Evolutionary conservation across 2,113 vertebrate species (phyloP).

Genomic region (Chrysochloris asiatica): DNA sequence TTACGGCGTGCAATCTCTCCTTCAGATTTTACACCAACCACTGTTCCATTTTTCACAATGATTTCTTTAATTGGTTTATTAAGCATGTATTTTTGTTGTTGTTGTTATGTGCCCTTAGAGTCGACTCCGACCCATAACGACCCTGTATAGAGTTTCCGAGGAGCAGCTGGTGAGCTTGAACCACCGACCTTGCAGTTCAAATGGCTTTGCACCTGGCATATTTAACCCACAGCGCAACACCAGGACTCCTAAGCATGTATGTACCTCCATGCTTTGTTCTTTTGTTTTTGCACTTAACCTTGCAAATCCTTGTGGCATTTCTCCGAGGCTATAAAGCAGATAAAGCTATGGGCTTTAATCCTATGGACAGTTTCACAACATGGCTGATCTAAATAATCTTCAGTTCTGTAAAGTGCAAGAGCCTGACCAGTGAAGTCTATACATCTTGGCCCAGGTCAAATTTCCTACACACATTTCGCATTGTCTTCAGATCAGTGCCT

Average conservation of each 20-base stretch:
- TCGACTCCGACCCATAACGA: no score
- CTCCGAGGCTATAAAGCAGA: slow-evolving; percentile 97
- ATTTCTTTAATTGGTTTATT: slow-evolving; percentile 99
- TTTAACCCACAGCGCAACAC: no score
- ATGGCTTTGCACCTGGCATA: no score
- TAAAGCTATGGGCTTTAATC: slow-evolving; percentile 99
- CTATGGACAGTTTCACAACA: slow-evolving; percentile 94
- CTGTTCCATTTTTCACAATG: slow-evolving; percentile 93
- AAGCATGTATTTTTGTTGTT: slow-evolving; percentile 99
- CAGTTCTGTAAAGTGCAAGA: slow-evolving; percentile 96
- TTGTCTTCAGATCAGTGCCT: slow-evolving; percentile 93
- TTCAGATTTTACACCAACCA: slow-evolving; percentile 97
- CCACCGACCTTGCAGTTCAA: no score
- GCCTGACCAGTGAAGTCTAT: slow-evolving; percentile 97
- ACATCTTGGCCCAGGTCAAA: slow-evolving; percentile 93
- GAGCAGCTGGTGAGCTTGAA: no score
- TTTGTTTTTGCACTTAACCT: slow-evolving; percentile 99
- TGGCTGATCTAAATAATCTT: slow-evolving; percentile 94
- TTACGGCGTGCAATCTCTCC: slow-evolving; percentile 96
- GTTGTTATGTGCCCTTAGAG: no score
- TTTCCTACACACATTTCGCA: slow-evolving; percentile 93
- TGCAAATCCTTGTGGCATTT: slow-evolving; percentile 98
- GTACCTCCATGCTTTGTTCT: slow-evolving; percentile 98
- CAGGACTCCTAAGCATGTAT: no score
- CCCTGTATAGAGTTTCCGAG: no score